phyloP scores from a whole-genome alignment of 2,113 vertebrate species.

The Eulemur macaco region DNA sequence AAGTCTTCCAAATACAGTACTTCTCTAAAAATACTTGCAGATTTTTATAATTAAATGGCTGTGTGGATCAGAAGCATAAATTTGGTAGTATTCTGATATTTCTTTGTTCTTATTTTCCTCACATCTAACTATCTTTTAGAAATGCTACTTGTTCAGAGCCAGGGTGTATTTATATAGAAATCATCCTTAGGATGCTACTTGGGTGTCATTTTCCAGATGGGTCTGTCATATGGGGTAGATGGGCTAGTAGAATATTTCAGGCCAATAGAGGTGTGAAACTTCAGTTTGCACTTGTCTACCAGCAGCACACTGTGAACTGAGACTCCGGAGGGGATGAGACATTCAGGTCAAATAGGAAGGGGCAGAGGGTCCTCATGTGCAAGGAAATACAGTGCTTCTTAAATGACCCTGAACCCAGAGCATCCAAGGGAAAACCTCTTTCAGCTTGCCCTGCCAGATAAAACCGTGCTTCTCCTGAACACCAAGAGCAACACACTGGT shows the following conservation, averaged over 20 bases:
- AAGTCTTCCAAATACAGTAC: slow-evolving; percentile 16
- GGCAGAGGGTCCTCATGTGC: background rate
- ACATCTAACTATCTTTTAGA: background rate
- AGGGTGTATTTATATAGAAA: background rate
- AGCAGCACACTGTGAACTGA: background rate
- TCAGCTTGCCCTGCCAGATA: background rate
- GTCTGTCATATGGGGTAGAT: background rate
- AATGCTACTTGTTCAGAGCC: background rate
- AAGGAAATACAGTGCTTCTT: background rate
- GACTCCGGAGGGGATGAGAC: background rate
- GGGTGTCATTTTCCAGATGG: background rate
- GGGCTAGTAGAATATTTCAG: background rate
- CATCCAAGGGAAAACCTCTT: background rate
- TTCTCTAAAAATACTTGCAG: slow-evolving; percentile 26
- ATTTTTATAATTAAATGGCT: slow-evolving; percentile 22
- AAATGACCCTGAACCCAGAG: background rate
- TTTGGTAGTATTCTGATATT: background rate
- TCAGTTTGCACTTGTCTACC: background rate
- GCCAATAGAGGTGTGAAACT: background rate
- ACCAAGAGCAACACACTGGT: background rate
- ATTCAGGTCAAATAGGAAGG: background rate
- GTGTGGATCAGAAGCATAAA: background rate
- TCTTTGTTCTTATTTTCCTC: slow-evolving; percentile 33
- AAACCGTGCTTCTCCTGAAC: background rate
- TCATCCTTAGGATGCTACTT: background rate